These are phyloP conservation scores for Ryuthela nishihirai DNA, from an alignment of 2,888 invertebrate species.

Conservation along the genomic window DNA sequence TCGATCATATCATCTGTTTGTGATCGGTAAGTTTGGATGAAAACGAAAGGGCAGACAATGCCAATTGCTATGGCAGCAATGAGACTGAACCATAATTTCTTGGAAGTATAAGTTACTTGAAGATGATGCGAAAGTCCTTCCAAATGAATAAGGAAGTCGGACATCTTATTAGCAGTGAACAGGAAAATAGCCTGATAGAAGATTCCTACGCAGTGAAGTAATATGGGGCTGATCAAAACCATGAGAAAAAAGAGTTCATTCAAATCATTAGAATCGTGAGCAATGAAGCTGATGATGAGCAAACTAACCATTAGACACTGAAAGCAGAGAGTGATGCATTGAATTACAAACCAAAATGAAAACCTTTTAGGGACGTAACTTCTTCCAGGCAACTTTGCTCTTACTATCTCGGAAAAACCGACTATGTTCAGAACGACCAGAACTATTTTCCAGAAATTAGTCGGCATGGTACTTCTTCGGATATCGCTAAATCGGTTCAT, in stretches of 20 bases:
- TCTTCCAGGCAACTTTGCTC: too few relatives aligned
- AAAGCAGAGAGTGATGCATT: background rate
- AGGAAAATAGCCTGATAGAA: background rate
- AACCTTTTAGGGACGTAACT: too few relatives aligned
- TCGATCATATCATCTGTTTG: too few relatives aligned
- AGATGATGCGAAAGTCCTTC: background rate
- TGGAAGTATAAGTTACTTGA: background rate
- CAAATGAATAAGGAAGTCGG: background rate
- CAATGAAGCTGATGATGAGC: background rate
- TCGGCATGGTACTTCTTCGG: too few relatives aligned
- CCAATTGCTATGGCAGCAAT: too few relatives aligned
- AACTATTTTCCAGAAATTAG: too few relatives aligned
- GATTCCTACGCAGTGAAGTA: background rate
- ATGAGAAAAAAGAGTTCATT: background rate
- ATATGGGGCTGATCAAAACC: background rate
- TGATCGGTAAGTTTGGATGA: too few relatives aligned
- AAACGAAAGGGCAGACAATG: too few relatives aligned
- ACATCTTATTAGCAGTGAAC: background rate
- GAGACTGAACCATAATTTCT: too few relatives aligned
- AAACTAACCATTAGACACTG: background rate
- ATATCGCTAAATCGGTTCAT: too few relatives aligned
- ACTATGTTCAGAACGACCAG: too few relatives aligned
- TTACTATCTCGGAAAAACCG: too few relatives aligned
- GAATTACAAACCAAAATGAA: slow-evolving; percentile 2
- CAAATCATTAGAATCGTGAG: background rate